A percentile compares a stretch with the other conserved stretches of the same genome.
These are phyloP conservation scores for Aleiodes sp. DNA, from an alignment of 1,140 invertebrate genomes.

Conservation along the genomic window DNA sequence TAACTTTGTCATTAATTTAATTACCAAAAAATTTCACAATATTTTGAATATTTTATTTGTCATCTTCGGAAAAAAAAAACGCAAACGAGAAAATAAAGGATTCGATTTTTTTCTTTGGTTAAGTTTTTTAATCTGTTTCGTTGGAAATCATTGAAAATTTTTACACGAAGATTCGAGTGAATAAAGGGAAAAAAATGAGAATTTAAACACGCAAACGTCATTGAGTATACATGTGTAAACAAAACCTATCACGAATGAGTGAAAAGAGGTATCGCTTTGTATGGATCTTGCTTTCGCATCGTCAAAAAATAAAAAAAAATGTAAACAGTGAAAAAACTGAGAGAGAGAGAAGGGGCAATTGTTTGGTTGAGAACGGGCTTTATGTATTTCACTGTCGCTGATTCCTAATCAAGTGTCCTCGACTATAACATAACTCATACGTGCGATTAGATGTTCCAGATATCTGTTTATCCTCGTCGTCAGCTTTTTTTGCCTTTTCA, in stretches of 20 bases:
- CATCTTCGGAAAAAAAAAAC: too few species aligned
- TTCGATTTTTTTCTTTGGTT: too few species aligned
- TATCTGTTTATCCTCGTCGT: not conserved
- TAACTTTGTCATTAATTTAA: conserved; percentile 10
- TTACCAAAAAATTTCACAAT: not conserved
- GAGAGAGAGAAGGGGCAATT: too few species aligned
- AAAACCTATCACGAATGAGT: conserved; percentile 3
- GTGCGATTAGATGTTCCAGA: conserved; percentile 1
- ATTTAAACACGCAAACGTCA: not conserved
- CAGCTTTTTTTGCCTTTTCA: not conserved
- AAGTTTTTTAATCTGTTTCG: too few species aligned
- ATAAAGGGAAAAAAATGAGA: not conserved
- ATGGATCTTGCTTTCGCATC: not conserved
- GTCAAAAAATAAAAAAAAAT: conserved; percentile 10
- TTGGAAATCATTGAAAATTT: not conserved
- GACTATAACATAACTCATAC: conserved; percentile 1
- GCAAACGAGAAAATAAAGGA: too few species aligned
- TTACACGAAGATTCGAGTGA: conserved; percentile 3
- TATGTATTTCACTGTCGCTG: conserved; percentile 12
- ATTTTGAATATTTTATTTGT: not conserved
- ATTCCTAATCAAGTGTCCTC: conserved; percentile 17
- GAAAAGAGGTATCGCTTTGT: not conserved
- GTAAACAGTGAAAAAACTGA: not conserved
- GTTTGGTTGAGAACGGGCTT: not conserved
- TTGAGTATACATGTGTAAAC: conserved; percentile 6